These are phyloP conservation scores for Cyprinodon tularosa DNA, from an alignment of 2,113 vertebrate species.

Conservation along the genomic window DNA sequence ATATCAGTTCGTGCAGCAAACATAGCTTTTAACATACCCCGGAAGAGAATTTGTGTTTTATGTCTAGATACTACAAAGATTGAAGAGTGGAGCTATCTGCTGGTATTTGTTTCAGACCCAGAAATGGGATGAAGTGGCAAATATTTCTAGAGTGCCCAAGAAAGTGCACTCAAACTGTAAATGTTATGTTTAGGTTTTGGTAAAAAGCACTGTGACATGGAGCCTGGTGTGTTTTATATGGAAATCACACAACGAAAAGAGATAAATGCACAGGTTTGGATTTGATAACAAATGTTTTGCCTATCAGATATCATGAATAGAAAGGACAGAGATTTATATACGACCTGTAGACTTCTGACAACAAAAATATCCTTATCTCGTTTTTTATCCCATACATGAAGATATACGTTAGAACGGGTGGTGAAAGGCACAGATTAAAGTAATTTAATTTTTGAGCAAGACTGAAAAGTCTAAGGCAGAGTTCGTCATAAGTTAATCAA, in stretches of 20 bases:
- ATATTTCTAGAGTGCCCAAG: constrained; percentile 72
- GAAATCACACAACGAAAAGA: constrained; percentile 3
- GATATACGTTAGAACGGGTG: constrained; percentile 6
- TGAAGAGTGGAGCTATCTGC: constrained; percentile 64
- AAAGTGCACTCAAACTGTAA: constrained; percentile 62
- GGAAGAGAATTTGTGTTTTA: constrained; percentile 63
- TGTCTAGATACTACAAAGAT: constrained; percentile 74
- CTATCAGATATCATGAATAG: neutral
- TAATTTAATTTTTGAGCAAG: constrained; percentile 2
- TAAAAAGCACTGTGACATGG: constrained; percentile 46
- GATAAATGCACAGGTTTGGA: constrained; percentile 23
- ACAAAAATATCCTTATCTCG: neutral
- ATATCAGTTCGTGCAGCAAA: constrained; percentile 78
- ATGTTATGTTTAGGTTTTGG: constrained; percentile 37
- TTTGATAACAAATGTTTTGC: constrained; percentile 8
- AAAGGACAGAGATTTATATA: neutral
- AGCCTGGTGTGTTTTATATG: constrained; percentile 41
- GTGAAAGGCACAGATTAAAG: constrained; percentile 19
- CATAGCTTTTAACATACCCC: constrained; percentile 63
- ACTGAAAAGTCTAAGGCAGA: constrained; percentile 26
- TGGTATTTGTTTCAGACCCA: constrained; percentile 69
- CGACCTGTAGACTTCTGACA: neutral
- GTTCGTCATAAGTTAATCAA: constrained; percentile 25
- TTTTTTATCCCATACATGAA: neutral
- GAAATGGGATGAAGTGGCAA: constrained; percentile 39